Evolutionary conservation across 2,888 invertebrate species (phyloP), one percentile per base, ranked within the genome.

Genomic region (Eustalomyia histrio): DNA sequence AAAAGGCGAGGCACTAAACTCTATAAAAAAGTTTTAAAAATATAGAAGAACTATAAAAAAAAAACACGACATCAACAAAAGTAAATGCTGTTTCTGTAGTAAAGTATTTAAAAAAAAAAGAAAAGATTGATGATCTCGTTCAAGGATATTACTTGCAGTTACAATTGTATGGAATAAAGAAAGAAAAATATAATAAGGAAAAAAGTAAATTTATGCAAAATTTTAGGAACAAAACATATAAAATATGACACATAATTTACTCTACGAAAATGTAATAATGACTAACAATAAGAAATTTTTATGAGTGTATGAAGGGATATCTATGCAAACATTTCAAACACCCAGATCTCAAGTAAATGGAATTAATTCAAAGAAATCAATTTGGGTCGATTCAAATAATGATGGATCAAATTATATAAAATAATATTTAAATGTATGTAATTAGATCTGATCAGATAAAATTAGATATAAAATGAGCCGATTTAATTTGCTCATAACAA

Each of bases 111-210:
- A 67, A 68, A 63, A 78, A 83, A 80, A 81, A 81, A 84, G 79
- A 82, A 84, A 86, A 87, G 88, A 88, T 88, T 88, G 86, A 88
- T 88, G 88, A 88, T 88, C 88, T 86, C 86, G 86, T 86, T 87
- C 87, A 87, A 88, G 87, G 87, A 88, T 87, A 86, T 85, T 84
- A 83, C 80, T 80, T 75, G 75, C 75, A 78, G 79, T 61, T 76
- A 63, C 72, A 63, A 67, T 52, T 43, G 14, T 43, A 12, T n/a
- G 14, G 6, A 47, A 47, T 47, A 47, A 47, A 14, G 43, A 47
- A 47, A 43, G 14, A 14, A 43, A 35, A 35, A 39, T 12, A 10
- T 39, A 39, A 39, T 39, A 39, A 12, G 39, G 6, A 39, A 47
- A 47, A 47, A 47, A n/a, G 14, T 3, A 47, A n/a, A 47, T 10